These are phyloP conservation scores for Ips nitidus DNA, from an alignment of 1,140 invertebrate genomes.

Conservation along the genomic window DNA sequence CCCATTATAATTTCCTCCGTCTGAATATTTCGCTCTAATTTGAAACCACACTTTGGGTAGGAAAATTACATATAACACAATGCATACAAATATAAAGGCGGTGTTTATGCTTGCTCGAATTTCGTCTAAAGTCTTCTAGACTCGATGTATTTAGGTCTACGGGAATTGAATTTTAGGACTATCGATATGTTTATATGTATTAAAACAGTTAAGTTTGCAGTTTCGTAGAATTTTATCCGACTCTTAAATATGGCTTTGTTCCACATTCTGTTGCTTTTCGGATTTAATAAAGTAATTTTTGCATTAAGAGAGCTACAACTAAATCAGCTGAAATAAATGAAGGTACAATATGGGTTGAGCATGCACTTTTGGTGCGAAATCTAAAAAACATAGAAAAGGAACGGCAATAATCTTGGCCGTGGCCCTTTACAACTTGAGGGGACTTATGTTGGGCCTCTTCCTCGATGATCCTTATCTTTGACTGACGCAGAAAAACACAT, in stretches of 20 bases:
- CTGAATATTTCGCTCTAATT: conserved; percentile 31
- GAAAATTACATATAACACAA: conserved; percentile 30
- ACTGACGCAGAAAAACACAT: conserved; percentile 47
- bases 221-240: too few species aligned
- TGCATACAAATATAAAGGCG: conserved; percentile 30
- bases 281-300: background rate
- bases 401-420: conserved; percentile 35
- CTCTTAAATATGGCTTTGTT: too few species aligned
- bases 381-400: conserved; percentile 31
- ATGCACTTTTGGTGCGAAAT: conserved; percentile 13
- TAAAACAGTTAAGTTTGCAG: too few species aligned
- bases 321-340: background rate
- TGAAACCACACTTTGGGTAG: conserved; percentile 20
- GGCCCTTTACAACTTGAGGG: conserved; percentile 31
- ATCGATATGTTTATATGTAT: too few species aligned
- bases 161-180: too few species aligned
- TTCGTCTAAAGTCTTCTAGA: conserved; percentile 2
- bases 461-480: conserved; percentile 45
- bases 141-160: too few species aligned
- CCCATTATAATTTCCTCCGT: conserved; percentile 20
- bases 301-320: background rate
- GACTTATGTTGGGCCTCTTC: conserved; percentile 37
- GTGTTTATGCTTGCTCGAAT: conserved; percentile 29
- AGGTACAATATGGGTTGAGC: conserved; percentile 36
- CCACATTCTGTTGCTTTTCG: too few species aligned